Evolutionary conservation across 2,888 invertebrate species (phyloP).

Genomic region (Lochmaea crataegi): DNA sequence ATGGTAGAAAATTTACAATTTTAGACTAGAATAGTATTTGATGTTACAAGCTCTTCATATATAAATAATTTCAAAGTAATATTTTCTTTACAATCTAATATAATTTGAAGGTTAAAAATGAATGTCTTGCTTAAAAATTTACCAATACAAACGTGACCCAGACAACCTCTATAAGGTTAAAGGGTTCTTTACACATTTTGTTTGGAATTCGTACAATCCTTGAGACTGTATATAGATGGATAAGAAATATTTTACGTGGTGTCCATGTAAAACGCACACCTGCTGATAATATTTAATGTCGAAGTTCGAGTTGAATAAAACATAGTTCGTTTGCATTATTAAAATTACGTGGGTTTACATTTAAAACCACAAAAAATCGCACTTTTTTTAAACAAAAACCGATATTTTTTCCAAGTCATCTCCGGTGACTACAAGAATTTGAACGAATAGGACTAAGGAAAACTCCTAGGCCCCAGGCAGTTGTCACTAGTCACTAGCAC

Average conservation of each 20-base stretch:
- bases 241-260: not conserved
- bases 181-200: not conserved
- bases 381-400: no score
- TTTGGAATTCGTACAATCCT: not conserved
- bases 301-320: slow-evolving; percentile 1
- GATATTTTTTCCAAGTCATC: no score
- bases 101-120: not conserved
- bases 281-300: not conserved
- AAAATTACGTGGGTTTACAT: not conserved
- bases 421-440: no score
- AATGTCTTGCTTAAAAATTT: not conserved
- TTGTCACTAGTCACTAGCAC: no score
- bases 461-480: no score
- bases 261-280: not conserved
- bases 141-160: not conserved
- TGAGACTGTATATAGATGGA: not conserved
- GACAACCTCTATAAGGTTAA: not conserved
- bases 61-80: no score
- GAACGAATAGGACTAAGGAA: no score
- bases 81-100: not conserved
- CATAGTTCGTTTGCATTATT: not conserved
- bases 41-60: no score
- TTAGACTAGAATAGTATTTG: no score
- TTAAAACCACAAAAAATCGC: no score
- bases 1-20: no score